Conservation (phyloP, 2,888 invertebrate species). For the Morpho deidamia region DNA sequence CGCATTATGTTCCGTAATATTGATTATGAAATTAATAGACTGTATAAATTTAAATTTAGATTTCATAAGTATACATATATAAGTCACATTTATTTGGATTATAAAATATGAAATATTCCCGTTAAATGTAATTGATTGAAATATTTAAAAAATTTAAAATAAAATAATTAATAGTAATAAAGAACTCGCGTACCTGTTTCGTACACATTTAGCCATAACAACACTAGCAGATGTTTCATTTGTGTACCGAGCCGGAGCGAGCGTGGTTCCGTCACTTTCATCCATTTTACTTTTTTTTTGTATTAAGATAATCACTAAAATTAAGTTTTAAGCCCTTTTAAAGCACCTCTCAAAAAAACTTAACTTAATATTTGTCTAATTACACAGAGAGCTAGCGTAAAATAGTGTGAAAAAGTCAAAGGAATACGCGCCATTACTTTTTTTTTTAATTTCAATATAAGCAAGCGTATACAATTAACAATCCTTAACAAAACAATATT, state of each 20-base stretch:
- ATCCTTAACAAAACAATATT: neutral
- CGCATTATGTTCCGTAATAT: too few species aligned
- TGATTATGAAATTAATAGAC: too few species aligned
- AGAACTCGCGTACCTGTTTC: neutral
- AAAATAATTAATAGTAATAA: neutral
- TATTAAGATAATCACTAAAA: neutral
- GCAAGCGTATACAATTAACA: neutral
- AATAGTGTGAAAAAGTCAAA: neutral
- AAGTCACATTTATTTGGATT: too few species aligned
- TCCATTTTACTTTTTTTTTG: neutral
- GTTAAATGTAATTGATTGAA: too few species aligned
- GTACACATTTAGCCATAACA: neutral
- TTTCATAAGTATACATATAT: too few species aligned
- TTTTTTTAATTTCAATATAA: neutral
- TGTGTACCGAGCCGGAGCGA: neutral
- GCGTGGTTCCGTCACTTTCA: neutral
- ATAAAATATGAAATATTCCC: too few species aligned
- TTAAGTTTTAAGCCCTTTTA: too few species aligned
- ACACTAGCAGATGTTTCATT: conserved; percentile 1
- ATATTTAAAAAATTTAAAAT: too few species aligned
- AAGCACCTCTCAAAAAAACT: too few species aligned
- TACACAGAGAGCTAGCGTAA: too few species aligned
- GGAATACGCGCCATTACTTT: neutral
- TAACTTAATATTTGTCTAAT: too few species aligned
- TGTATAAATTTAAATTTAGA: too few species aligned